Evolutionary conservation across 2,113 vertebrate species (phyloP).

Genomic region (Oryzias celebensis): DNA sequence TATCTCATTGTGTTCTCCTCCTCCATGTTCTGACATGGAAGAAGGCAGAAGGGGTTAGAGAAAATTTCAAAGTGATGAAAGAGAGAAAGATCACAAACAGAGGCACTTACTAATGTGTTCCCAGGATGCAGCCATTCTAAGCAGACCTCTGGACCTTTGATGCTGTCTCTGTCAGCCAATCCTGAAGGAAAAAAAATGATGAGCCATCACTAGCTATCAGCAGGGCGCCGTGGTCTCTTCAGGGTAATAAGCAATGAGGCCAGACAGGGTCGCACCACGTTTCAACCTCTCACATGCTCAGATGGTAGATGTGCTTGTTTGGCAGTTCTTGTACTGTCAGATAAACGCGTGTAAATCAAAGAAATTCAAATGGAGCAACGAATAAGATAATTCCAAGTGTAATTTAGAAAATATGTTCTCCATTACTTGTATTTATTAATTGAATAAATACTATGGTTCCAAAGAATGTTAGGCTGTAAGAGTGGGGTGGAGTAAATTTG

Average conservation of each 20-base stretch:
- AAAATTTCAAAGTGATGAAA: conserved; percentile 64
- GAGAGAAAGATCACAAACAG: conserved; percentile 64
- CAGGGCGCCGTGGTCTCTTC: conserved; percentile 46
- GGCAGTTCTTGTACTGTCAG: conserved; percentile 4
- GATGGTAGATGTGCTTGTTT: conserved; percentile 1
- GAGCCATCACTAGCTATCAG: conserved; percentile 67
- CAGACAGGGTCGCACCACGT: conserved; percentile 35
- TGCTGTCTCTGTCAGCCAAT: conserved; percentile 60
- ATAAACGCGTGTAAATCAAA: too few relatives aligned
- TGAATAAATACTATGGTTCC: too few relatives aligned
- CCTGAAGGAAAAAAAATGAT: conserved; percentile 38
- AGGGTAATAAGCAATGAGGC: conserved; percentile 46
- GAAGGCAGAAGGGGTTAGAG: conserved; percentile 55
- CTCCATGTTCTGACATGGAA: conserved; percentile 56
- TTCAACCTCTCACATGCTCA: conserved; percentile 30
- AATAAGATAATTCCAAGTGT: too few relatives aligned
- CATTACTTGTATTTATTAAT: too few relatives aligned
- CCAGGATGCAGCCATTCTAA: conserved; percentile 67
- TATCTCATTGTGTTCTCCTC: background rate
- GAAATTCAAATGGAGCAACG: too few relatives aligned
- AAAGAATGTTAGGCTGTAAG: too few relatives aligned
- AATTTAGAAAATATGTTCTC: too few relatives aligned
- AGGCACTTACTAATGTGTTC: conserved; percentile 68
- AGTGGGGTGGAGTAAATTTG: too few relatives aligned
- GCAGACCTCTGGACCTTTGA: conserved; percentile 69